phyloP scores from a whole-genome alignment of 1,140 invertebrate species.

The Oryzaephilus surinamensis region DNA sequence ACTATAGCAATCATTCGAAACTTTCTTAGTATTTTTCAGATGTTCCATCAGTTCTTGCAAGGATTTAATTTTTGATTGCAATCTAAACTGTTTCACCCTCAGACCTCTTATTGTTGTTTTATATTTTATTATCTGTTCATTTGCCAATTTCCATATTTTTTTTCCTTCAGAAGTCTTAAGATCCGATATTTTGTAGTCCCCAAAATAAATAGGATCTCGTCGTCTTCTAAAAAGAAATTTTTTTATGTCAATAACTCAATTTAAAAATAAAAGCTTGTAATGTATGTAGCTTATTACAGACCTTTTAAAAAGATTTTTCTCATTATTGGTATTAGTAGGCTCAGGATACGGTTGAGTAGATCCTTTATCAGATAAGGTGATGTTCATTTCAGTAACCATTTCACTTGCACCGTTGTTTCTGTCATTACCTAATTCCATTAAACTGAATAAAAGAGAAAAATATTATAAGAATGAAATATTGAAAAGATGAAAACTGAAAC shows the following conservation, averaged over 20 bases:
- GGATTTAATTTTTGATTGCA: constrained; percentile 6
- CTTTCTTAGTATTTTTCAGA: constrained; percentile 2
- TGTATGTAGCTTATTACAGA: too few relatives aligned
- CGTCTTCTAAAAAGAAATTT: constrained; percentile 2
- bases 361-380: too few relatives aligned
- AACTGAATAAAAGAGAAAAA: too few relatives aligned
- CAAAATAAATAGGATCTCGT: constrained; percentile 3
- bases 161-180: constrained; percentile 1
- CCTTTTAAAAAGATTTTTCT: too few relatives aligned
- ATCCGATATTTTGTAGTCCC: constrained; percentile 1
- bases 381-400: too few relatives aligned
- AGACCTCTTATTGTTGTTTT: constrained; percentile 3
- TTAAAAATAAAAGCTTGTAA: too few relatives aligned
- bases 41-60: constrained; percentile 2
- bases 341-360: too few relatives aligned
- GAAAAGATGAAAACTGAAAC: too few relatives aligned
- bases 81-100: not conserved
- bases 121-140: not conserved
- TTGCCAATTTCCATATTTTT: constrained; percentile 6
- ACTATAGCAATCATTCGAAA: constrained; percentile 1
- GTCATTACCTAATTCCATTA: too few relatives aligned
- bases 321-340: too few relatives aligned
- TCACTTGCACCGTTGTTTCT: too few relatives aligned
- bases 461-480: too few relatives aligned
- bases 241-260: not conserved